phyloP scores from a whole-genome alignment of 2,797 vertebrate species.

The Octomys mimax region DNA sequence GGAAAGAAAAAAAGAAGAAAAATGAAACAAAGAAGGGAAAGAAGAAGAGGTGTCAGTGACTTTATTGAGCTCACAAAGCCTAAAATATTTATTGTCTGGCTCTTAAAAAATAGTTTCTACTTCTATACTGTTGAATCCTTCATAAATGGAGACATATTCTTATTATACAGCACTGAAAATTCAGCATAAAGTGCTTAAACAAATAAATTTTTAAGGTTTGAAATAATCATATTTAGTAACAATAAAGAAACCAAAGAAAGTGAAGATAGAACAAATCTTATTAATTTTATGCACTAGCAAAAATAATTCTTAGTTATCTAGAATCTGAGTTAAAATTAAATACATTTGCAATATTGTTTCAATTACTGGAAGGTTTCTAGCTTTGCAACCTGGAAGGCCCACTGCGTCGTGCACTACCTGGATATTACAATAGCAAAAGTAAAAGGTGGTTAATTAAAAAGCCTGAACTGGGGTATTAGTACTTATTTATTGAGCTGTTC shows the following conservation, averaged over 20 bases:
- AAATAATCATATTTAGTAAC: slow-evolving; percentile 55
- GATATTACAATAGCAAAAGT: slow-evolving; percentile 45
- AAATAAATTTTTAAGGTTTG: slow-evolving; percentile 29
- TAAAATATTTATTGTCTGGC: slow-evolving; percentile 8
- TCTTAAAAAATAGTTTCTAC: not conserved
- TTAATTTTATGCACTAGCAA: slow-evolving; percentile 63
- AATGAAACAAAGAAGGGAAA: not conserved
- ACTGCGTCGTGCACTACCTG: not conserved
- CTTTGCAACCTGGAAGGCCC: slow-evolving; percentile 29
- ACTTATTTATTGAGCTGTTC: slow-evolving; percentile 68
- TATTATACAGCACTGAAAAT: not conserved
- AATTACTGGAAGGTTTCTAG: slow-evolving; percentile 41
- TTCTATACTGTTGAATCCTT: not conserved
- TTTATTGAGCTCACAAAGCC: not conserved
- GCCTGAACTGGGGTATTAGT: slow-evolving; percentile 26
- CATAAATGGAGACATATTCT: not conserved
- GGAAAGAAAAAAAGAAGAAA: not conserved
- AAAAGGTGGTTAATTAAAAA: slow-evolving; percentile 75
- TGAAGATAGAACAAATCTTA: slow-evolving; percentile 52
- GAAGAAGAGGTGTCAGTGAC: not conserved
- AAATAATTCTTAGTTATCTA: slow-evolving; percentile 63
- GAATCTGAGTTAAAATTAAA: slow-evolving; percentile 57
- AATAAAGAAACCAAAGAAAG: slow-evolving; percentile 43
- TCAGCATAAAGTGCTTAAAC: slow-evolving; percentile 15
- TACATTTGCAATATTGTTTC: slow-evolving; percentile 38